Percentiles rank a stretch among this genome's conserved stretches.
phyloP scores from a whole-genome alignment of 92 coral and sea anemone species.

The Phenganax stokvisi region DNA sequence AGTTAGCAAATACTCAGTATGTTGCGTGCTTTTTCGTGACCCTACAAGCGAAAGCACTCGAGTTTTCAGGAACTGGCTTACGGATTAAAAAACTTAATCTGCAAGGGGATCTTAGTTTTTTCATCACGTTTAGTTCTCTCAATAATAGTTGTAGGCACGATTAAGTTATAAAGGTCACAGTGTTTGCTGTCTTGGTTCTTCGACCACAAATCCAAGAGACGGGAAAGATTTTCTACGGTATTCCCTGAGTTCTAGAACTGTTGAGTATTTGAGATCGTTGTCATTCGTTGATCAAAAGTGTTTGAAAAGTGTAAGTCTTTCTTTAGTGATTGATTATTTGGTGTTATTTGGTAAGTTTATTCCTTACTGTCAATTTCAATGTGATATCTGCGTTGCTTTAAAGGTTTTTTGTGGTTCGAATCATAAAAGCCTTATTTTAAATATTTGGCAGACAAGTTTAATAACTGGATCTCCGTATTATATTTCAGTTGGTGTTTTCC shows the following conservation, averaged over 20 bases:
- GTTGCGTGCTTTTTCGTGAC: background rate
- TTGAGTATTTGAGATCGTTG: background rate
- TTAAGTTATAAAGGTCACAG: background rate
- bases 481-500: background rate
- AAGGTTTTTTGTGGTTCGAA: no score
- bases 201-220: background rate
- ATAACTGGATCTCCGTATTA: background rate
- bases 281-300: no score
- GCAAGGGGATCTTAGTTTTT: background rate
- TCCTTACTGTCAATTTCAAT: no score
- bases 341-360: no score
- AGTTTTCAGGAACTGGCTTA: constrained; percentile 2
- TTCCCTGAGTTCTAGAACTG: background rate
- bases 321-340: no score
- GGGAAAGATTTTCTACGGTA: background rate
- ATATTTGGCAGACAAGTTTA: background rate
- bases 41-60: background rate
- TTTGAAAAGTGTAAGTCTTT: no score
- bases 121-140: background rate
- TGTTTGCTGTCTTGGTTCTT: background rate
- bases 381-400: no score
- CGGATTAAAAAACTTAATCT: background rate
- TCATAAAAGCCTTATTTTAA: no score
- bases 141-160: background rate
- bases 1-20: background rate